These are phyloP conservation scores for Discoglossus pictus DNA, from an alignment of 2,797 vertebrate species.

Conservation along the genomic window DNA sequence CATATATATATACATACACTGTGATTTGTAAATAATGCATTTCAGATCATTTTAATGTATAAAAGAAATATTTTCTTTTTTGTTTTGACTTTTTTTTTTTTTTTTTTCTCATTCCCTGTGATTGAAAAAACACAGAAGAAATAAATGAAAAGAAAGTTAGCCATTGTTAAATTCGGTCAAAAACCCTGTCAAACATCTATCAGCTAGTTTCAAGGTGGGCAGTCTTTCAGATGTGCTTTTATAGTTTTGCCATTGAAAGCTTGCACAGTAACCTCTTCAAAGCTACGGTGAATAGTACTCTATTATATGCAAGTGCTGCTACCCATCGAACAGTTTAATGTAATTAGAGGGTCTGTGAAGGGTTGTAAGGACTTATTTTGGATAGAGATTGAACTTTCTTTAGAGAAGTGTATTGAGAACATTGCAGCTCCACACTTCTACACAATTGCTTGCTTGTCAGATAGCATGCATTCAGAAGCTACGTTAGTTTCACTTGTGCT, in stretches of 20 bases:
- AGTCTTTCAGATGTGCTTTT: slow-evolving; percentile 24
- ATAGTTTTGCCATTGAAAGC: background rate
- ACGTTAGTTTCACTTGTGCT: background rate
- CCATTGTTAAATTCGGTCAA: no score
- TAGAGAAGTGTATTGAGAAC: slow-evolving; percentile 37
- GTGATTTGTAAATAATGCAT: no score
- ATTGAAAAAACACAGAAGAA: no score
- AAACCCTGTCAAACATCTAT: no score
- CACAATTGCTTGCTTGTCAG: slow-evolving; percentile 29
- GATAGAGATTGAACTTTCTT: slow-evolving; percentile 42
- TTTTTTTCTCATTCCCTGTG: no score
- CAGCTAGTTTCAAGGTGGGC: background rate
- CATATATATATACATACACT: no score
- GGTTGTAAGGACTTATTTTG: slow-evolving; percentile 38
- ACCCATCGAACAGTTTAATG: slow-evolving; percentile 31
- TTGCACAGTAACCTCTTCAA: slow-evolving; percentile 4
- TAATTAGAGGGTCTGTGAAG: slow-evolving; percentile 39
- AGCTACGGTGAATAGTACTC: slow-evolving; percentile 16
- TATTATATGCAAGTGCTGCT: slow-evolving; percentile 31
- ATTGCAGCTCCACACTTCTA: slow-evolving; percentile 31
- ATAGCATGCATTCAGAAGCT: slow-evolving; percentile 13
- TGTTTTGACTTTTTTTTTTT: no score
- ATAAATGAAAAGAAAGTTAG: no score
- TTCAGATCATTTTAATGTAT: no score
- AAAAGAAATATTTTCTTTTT: no score